Percentiles rank a stretch among this genome's conserved stretches.
Conservation (phyloP, 2,113 vertebrate genomes). For the Alethe diademata region DNA sequence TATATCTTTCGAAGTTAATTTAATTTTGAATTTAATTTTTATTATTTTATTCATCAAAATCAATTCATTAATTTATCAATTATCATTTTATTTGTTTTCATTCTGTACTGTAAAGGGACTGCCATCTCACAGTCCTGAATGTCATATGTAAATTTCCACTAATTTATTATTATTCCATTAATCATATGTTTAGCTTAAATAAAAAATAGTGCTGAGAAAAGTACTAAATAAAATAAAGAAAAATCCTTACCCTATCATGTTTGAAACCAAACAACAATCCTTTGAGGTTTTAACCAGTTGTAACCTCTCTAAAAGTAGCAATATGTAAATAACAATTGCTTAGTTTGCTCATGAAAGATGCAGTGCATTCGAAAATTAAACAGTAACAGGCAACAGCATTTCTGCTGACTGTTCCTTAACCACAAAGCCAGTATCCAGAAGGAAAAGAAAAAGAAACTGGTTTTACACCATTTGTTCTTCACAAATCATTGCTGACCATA, state of each 20-base stretch:
- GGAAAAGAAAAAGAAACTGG: not conserved
- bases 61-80: not conserved
- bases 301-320: not conserved
- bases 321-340: not conserved
- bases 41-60: not conserved
- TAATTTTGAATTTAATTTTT: not conserved
- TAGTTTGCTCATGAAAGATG: not conserved
- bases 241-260: rapidly evolving
- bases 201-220: not conserved
- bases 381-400: not conserved
- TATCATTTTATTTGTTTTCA: not conserved
- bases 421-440: not conserved
- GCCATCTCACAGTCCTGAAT: not conserved
- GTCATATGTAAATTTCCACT: not conserved
- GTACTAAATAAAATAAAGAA: not conserved
- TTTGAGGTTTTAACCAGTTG: not conserved
- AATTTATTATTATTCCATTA: not conserved
- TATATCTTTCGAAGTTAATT: not conserved
- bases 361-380: not conserved
- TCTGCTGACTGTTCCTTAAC: not conserved
- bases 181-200: not conserved
- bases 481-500: not conserved
- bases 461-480: not conserved
- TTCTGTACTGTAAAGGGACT: not conserved
- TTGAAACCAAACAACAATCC: not conserved